phyloP scores from a whole-genome alignment of 2,888 invertebrate species.

The Calephelis perditalis region DNA sequence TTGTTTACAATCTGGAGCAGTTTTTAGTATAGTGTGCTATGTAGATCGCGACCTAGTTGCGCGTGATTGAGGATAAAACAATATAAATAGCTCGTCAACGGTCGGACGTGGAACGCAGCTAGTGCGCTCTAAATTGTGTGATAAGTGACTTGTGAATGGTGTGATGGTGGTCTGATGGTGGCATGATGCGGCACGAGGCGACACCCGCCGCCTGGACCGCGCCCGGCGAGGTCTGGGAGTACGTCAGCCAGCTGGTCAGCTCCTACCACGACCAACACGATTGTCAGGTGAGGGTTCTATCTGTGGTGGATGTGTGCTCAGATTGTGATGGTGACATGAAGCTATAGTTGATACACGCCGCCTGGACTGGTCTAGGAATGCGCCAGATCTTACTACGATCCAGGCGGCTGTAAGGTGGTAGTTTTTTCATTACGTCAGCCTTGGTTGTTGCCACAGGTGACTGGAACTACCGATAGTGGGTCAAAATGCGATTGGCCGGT shows the following conservation, averaged over 20 bases:
- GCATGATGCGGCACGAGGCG: constrained; percentile 73
- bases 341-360: no score
- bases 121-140: constrained; percentile 33
- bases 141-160: constrained; percentile 35
- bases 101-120: constrained; percentile 47
- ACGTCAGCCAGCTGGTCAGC: constrained; percentile 81
- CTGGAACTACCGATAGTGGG: no score
- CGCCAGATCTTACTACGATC: no score
- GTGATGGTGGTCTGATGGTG: constrained; percentile 50
- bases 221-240: constrained; percentile 82
- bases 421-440: no score
- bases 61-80: constrained; percentile 76
- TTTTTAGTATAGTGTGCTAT: constrained; percentile 57
- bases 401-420: no score
- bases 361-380: no score
- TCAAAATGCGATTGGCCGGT: no score
- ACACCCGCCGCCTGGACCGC: constrained; percentile 69
- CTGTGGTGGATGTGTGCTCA: no score
- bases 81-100: constrained; percentile 76
- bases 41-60: constrained; percentile 73
- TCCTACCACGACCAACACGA: constrained; percentile 78
- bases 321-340: no score
- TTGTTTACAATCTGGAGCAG: constrained; percentile 55
- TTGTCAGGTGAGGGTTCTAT: constrained; percentile 49
- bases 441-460: no score